Percentiles rank a stretch among this genome's conserved stretches.
These are phyloP conservation scores for Pseudomugil tenellus DNA, from an alignment of 2,797 vertebrate genomes.

Conservation along the genomic window DNA sequence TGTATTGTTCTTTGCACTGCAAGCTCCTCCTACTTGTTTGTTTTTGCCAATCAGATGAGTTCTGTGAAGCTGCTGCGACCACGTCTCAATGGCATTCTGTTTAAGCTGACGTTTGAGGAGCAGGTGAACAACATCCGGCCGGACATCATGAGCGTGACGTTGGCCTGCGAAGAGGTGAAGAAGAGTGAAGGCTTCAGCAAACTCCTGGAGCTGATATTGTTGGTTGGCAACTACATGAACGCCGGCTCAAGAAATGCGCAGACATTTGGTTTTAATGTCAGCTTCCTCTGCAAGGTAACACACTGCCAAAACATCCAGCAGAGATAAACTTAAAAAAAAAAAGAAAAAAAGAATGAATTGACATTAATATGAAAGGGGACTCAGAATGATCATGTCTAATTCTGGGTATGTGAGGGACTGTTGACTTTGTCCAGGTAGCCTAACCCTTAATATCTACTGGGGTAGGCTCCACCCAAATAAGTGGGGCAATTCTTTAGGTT, in stretches of 20 bases:
- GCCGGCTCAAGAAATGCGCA: conserved; percentile 96
- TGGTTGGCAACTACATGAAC: conserved; percentile 98
- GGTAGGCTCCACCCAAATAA: too few species aligned
- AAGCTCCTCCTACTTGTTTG: not conserved
- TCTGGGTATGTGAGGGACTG: too few species aligned
- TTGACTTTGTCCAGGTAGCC: too few species aligned
- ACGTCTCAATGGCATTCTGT: conserved; percentile 92
- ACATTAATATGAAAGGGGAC: not conserved
- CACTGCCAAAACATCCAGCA: not conserved
- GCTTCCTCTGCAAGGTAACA: conserved; percentile 94
- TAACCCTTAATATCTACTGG: too few species aligned
- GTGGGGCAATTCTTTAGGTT: too few species aligned
- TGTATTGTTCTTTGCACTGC: not conserved
- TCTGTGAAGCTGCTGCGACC: conserved; percentile 92
- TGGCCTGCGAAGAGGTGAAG: conserved; percentile 96
- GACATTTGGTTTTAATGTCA: conserved; percentile 95
- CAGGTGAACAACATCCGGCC: conserved; percentile 96
- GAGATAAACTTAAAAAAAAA: not conserved
- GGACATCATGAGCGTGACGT: conserved; percentile 94
- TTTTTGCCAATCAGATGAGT: conserved; percentile 87
- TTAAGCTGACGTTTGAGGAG: conserved; percentile 95
- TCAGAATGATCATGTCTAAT: not conserved
- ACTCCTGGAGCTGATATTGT: conserved; percentile 90
- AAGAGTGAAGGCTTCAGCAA: conserved; percentile 92
- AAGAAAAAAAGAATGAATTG: not conserved